phyloP scores from a whole-genome alignment of 1,140 invertebrate species.

The Papilio glaucus region DNA sequence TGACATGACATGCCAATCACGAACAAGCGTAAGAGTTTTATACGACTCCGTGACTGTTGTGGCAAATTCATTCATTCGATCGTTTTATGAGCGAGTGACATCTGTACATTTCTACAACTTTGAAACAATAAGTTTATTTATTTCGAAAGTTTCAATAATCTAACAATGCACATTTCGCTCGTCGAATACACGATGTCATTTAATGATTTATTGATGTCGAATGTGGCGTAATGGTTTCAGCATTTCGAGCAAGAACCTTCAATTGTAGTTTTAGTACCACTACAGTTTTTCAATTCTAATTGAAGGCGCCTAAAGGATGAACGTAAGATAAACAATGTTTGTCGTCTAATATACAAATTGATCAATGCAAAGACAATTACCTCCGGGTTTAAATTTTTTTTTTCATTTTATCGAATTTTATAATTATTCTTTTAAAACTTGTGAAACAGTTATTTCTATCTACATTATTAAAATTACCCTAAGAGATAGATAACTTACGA shows the following conservation, averaged over 20 bases:
- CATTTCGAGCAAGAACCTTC: neutral
- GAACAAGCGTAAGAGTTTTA: neutral
- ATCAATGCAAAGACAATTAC: too few relatives aligned
- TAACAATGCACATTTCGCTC: neutral
- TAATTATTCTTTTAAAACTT: too few relatives aligned
- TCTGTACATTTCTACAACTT: slow-evolving; percentile 11
- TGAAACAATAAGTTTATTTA: neutral
- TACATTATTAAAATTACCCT: too few relatives aligned
- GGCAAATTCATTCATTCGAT: neutral
- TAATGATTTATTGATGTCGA: slow-evolving; percentile 4
- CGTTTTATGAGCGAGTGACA: neutral
- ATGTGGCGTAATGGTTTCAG: neutral
- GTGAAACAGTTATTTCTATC: too few relatives aligned
- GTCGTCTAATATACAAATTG: too few relatives aligned
- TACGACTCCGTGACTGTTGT: slow-evolving; percentile 4
- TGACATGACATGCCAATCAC: neutral
- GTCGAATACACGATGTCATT: neutral
- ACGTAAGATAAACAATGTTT: too few relatives aligned
- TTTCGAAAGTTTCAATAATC: too few relatives aligned
- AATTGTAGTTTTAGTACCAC: neutral
- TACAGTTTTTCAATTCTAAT: too few relatives aligned
- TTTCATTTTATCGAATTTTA: too few relatives aligned
- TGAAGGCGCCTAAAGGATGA: too few relatives aligned
- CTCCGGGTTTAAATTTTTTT: too few relatives aligned
- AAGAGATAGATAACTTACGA: too few relatives aligned